Conservation (phyloP, 1,140 invertebrate genomes). For the Sitobion miscanthi region DNA sequence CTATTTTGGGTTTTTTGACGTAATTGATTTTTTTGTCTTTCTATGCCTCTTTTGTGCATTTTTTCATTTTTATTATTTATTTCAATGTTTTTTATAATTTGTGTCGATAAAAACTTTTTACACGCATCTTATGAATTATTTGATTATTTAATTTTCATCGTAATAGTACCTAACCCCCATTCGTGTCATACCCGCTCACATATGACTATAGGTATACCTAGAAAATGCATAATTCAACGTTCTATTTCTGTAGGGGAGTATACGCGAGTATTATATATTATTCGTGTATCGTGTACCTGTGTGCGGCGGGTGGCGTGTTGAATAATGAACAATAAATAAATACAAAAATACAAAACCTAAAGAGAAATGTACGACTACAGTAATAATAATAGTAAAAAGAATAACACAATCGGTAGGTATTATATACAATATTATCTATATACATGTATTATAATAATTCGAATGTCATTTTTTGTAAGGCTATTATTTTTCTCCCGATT, state of each 20-base stretch:
- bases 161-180: not conserved
- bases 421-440: not conserved
- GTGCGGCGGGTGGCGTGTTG: not conserved
- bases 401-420: not conserved
- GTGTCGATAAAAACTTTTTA: too few relatives aligned
- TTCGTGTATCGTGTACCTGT: not conserved
- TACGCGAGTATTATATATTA: not conserved
- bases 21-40: too few relatives aligned
- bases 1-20: too few relatives aligned
- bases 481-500: not conserved
- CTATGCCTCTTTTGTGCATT: not conserved
- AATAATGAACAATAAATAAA: slow-evolving; percentile 17
- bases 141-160: not conserved
- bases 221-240: not conserved
- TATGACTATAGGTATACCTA: too few relatives aligned
- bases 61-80: not conserved
- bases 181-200: not conserved
- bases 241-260: not conserved
- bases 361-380: not conserved
- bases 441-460: not conserved
- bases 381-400: not conserved
- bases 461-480: not conserved
- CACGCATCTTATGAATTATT: too few relatives aligned
- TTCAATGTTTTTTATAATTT: not conserved
- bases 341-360: not conserved